These are phyloP conservation scores for Ceratitis capitata DNA, from an alignment of 1,140 invertebrate genomes.

Conservation along the genomic window DNA sequence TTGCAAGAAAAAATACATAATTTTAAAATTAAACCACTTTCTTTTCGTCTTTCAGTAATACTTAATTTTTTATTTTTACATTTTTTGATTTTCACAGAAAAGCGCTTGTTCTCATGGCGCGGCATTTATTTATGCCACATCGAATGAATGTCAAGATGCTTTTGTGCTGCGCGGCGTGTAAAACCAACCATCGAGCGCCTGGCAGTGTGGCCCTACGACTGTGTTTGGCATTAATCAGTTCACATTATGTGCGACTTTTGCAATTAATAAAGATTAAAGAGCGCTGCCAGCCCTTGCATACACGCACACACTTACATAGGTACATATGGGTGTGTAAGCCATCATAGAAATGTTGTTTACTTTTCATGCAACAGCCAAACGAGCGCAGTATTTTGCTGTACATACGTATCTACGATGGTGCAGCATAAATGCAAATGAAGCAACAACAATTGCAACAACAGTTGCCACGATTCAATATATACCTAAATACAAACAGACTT, in stretches of 20 bases:
- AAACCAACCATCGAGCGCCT: background rate
- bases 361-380: background rate
- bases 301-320: background rate
- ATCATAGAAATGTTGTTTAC: background rate
- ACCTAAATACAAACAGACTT: no score
- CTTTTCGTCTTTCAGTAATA: background rate
- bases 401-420: constrained; percentile 21
- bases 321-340: background rate
- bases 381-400: background rate
- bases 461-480: constrained; percentile 8
- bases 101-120: background rate
- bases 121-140: constrained; percentile 38
- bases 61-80: no score
- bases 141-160: constrained; percentile 35
- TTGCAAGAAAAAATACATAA: background rate
- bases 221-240: constrained; percentile 43
- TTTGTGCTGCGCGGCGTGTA: background rate
- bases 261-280: constrained; percentile 46
- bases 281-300: background rate
- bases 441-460: background rate
- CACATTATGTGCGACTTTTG: constrained; percentile 44
- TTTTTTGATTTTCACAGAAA: background rate
- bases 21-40: background rate
- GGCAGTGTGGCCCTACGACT: background rate
- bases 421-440: constrained; percentile 28